phyloP scores from a whole-genome alignment of 2,113 vertebrate species.

The Corythaixoides concolor region DNA sequence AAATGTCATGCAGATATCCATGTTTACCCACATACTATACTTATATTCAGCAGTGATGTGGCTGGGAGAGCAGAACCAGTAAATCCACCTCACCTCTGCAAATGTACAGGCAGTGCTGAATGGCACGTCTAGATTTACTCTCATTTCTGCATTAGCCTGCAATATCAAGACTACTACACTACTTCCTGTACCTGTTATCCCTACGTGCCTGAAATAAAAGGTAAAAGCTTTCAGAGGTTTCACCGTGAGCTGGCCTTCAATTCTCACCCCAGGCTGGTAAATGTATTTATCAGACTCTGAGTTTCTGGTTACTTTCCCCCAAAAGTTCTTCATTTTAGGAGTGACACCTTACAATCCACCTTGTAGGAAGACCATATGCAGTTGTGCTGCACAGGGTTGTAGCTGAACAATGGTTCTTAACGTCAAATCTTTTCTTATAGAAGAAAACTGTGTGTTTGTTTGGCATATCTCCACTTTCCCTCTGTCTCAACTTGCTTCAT shows the following conservation, averaged over 20 bases:
- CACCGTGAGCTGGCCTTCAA: rapidly evolving
- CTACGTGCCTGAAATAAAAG: background rate
- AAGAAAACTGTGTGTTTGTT: background rate
- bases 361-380: background rate
- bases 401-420: background rate
- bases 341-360: background rate
- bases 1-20: background rate
- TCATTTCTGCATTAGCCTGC: background rate
- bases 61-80: background rate
- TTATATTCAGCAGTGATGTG: background rate
- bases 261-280: background rate
- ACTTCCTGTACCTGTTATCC: background rate
- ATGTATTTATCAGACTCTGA: background rate
- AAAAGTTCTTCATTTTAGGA: background rate
- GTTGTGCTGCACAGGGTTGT: background rate
- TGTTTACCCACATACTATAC: background rate
- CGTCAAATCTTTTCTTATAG: background rate
- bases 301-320: background rate
- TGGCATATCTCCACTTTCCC: background rate
- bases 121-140: background rate
- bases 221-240: background rate
- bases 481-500: background rate
- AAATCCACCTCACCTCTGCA: background rate
- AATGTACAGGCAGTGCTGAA: background rate
- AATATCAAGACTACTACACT: background rate